A percentile compares a stretch with the other conserved stretches of the same genome.
phyloP scores from a whole-genome alignment of 2,113 vertebrate genomes.

The Menura novaehollandiae region DNA sequence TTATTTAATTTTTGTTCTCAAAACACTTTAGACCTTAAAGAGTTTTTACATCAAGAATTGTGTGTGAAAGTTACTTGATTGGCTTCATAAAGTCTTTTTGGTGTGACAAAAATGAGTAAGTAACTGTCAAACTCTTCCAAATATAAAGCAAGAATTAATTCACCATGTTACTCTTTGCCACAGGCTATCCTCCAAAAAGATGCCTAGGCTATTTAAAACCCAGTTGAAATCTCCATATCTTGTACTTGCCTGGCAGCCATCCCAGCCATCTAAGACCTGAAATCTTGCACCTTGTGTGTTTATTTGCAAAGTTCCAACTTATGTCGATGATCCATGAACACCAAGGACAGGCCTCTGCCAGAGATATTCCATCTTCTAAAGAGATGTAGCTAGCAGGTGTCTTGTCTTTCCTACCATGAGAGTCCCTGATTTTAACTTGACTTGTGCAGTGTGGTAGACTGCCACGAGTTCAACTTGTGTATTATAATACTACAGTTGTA shows the following conservation, averaged over 20 bases:
- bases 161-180: neutral
- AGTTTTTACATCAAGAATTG: neutral
- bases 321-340: neutral
- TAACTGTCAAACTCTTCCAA: neutral
- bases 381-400: neutral
- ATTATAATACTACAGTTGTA: neutral
- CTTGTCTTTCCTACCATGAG: neutral
- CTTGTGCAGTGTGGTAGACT: neutral
- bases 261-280: neutral
- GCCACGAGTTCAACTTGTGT: fast-evolving
- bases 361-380: neutral
- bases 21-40: neutral
- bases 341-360: neutral
- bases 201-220: neutral
- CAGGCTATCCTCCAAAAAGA: neutral
- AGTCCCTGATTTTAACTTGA: neutral
- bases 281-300: neutral
- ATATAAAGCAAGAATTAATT: neutral
- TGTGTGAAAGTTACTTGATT: neutral
- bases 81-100: neutral
- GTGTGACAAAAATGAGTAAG: neutral
- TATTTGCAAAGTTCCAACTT: neutral
- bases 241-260: neutral
- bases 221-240: neutral
- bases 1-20: neutral